Conservation (phyloP, 2,888 invertebrate genomes). For the Leptodirus hochenwartii region DNA sequence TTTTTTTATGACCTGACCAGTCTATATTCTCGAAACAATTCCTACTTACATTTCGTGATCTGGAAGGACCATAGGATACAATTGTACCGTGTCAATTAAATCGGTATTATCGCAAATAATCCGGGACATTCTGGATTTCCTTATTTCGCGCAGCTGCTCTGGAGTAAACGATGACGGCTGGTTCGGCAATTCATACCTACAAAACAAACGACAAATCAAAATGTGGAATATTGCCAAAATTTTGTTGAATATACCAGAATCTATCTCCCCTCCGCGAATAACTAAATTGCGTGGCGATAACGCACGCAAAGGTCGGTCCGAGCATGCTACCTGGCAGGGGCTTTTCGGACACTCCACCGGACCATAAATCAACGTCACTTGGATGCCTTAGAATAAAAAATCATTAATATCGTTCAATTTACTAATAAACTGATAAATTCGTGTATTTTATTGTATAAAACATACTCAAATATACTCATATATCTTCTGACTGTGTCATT, state of each 20-base stretch:
- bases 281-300: slow-evolving; percentile 86
- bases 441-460: no score
- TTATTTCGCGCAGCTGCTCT: slow-evolving; percentile 68
- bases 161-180: slow-evolving; percentile 82
- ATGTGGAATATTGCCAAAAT: background rate
- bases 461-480: slow-evolving; percentile 64
- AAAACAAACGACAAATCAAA: slow-evolving; percentile 8
- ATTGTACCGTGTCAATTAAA: slow-evolving; percentile 75
- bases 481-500: slow-evolving; percentile 74
- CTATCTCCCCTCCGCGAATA: slow-evolving; percentile 78
- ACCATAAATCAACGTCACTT: slow-evolving; percentile 86
- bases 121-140: slow-evolving; percentile 62
- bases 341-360: slow-evolving; percentile 82
- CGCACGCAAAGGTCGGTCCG: slow-evolving; percentile 85
- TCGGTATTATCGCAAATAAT: slow-evolving; percentile 86
- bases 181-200: slow-evolving; percentile 69
- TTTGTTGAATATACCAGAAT: slow-evolving; percentile 49
- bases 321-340: slow-evolving; percentile 82
- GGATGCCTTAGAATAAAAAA: slow-evolving; percentile 42
- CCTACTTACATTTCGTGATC: slow-evolving; percentile 76
- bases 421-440: no score
- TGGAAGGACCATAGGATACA: slow-evolving; percentile 82
- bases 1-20: no score
- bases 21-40: no score
- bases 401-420: slow-evolving; percentile 4